Conservation (phyloP, 1,140 invertebrate species). For the Drosophila gunungcola region DNA sequence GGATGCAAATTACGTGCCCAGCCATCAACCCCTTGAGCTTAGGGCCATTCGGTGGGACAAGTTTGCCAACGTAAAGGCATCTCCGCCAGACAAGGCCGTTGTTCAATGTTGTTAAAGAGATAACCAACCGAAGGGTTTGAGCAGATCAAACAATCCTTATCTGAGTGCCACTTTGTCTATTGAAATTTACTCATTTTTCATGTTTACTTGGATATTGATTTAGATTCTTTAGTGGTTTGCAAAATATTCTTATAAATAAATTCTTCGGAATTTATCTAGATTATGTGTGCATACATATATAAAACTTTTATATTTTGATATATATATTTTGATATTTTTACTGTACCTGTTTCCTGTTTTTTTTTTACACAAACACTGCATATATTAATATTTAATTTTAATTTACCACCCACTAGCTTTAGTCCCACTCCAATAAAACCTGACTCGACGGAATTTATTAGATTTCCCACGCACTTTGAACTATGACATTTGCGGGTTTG, state of each 20-base stretch:
- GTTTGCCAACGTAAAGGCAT: conserved; percentile 25
- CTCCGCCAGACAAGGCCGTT: conserved; percentile 32
- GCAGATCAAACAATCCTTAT: conserved; percentile 34
- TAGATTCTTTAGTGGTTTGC: neutral
- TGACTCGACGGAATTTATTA: conserved; percentile 21
- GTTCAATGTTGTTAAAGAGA: conserved; percentile 13
- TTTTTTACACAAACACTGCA: conserved; percentile 5
- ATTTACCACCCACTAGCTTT: conserved; percentile 21
- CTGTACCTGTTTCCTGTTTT: neutral
- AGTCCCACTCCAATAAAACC: neutral
- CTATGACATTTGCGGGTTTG: conserved; percentile 38
- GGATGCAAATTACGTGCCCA: conserved; percentile 46
- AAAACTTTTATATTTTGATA: too few species aligned
- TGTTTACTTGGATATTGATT: conserved; percentile 1
- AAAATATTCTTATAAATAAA: neutral
- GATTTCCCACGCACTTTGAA: conserved; percentile 49
- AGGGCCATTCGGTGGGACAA: conserved; percentile 27
- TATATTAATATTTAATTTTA: conserved; percentile 35
- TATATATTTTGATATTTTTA: too few species aligned
- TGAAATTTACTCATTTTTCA: conserved; percentile 1
- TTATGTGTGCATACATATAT: too few species aligned
- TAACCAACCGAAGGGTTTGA: conserved; percentile 11
- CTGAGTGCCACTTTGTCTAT: conserved; percentile 8
- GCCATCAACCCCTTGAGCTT: conserved; percentile 47
- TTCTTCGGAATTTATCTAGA: neutral